These are phyloP conservation scores for Hoplostethus atlanticus DNA, from an alignment of 2,797 vertebrate species.

Conservation along the genomic window DNA sequence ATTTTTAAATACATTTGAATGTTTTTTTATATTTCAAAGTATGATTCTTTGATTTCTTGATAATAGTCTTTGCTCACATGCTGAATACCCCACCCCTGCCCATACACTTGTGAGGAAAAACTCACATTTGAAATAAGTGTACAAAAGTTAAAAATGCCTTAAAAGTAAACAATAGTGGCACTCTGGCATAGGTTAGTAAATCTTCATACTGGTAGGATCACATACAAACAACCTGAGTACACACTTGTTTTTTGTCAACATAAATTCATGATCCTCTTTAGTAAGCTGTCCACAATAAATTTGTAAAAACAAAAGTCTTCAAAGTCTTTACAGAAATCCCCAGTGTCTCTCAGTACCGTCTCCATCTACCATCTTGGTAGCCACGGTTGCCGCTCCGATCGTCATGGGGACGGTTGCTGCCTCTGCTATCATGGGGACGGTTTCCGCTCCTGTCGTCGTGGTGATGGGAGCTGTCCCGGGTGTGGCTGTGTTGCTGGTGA, in stretches of 20 bases:
- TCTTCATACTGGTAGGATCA: slow-evolving; percentile 46
- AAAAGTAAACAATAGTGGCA: slow-evolving; percentile 67
- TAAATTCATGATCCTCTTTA: slow-evolving; percentile 25
- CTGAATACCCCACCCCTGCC: slow-evolving; percentile 5
- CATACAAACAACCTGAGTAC: slow-evolving; percentile 77
- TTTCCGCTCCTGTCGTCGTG: slow-evolving; percentile 67
- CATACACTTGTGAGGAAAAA: slow-evolving; percentile 54
- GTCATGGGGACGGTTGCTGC: slow-evolving; percentile 82
- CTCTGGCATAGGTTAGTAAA: slow-evolving; percentile 53
- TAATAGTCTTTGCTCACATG: slow-evolving; percentile 15
- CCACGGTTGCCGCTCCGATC: slow-evolving; percentile 83
- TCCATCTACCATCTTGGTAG: slow-evolving; percentile 86
- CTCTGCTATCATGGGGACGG: slow-evolving; percentile 80
- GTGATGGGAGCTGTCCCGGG: slow-evolving; percentile 58
- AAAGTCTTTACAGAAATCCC: slow-evolving; percentile 42
- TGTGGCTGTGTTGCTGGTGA: slow-evolving; percentile 73
- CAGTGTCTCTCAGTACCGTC: slow-evolving; percentile 76
- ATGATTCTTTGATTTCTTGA: slow-evolving; percentile 1
- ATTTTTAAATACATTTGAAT: slow-evolving; percentile 11
- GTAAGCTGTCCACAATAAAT: slow-evolving; percentile 30
- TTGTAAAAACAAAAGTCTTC: slow-evolving; percentile 26
- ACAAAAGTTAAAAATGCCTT: slow-evolving; percentile 76
- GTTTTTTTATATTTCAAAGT: slow-evolving; percentile 6
- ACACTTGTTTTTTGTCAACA: slow-evolving; percentile 43
- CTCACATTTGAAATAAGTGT: slow-evolving; percentile 43